Percentiles rank a stretch among this genome's conserved stretches.
Evolutionary conservation across 2,797 vertebrate genomes (phyloP).

Genomic region (Parambassis ranga): DNA sequence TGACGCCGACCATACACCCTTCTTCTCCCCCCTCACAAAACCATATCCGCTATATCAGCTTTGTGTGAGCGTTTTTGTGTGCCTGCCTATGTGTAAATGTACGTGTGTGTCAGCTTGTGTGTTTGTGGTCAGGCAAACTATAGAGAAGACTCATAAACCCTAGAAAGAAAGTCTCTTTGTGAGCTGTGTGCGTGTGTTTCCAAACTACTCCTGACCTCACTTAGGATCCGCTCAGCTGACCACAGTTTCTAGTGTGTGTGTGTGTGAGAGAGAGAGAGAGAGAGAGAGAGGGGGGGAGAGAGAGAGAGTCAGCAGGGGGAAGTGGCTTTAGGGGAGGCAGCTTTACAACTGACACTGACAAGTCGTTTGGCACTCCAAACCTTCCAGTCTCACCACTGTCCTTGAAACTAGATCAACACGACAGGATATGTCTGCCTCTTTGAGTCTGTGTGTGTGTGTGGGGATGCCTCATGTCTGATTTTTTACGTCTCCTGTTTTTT

Average conservation of each 20-base stretch:
- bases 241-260: conserved; percentile 49
- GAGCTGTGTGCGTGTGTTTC: conserved; percentile 65
- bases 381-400: conserved; percentile 68
- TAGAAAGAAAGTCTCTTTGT: conserved; percentile 73
- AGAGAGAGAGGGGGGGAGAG: conserved; percentile 4
- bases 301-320: conserved; percentile 44
- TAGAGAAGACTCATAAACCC: conserved; percentile 71
- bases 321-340: conserved; percentile 72
- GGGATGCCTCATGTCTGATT: conserved; percentile 1
- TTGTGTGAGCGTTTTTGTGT: conserved; percentile 52
- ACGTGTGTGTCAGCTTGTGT: conserved; percentile 35
- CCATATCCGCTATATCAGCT: conserved; percentile 77
- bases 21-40: conserved; percentile 66
- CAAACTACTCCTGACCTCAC: conserved; percentile 76
- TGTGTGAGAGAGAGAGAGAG: conserved; percentile 15
- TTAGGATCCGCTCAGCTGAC: conserved; percentile 73
- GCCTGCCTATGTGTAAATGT: conserved; percentile 42
- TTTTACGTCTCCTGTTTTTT: conserved; percentile 55
- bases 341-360: conserved; percentile 75
- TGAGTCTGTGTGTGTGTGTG: conserved; percentile 21
- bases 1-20: conserved; percentile 70
- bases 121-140: conserved; percentile 67
- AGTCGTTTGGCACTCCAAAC: conserved; percentile 68
- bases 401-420: conserved; percentile 75
- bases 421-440: conserved; percentile 68